Evolutionary conservation across 2,113 vertebrate genomes (phyloP).

Genomic region (Hyaena hyaena): DNA sequence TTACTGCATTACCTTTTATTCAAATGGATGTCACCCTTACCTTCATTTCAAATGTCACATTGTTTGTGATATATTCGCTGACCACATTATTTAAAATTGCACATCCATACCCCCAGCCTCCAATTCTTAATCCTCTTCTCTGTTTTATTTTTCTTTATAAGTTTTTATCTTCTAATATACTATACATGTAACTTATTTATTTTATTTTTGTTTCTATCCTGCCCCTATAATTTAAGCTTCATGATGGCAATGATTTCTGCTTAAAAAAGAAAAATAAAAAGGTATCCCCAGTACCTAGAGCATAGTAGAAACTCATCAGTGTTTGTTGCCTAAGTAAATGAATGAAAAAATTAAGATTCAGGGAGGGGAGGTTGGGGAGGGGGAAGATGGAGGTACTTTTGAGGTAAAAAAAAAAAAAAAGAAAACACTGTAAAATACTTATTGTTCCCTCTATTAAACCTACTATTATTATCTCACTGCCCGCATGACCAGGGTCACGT

Average conservation of each 20-base stretch:
- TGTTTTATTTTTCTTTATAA: neutral
- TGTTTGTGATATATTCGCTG: neutral
- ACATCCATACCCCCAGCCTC: neutral
- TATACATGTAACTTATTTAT: neutral
- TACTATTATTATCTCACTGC: neutral
- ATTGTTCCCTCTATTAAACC: neutral
- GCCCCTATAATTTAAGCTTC: neutral
- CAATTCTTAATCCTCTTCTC: neutral
- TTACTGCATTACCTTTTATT: neutral
- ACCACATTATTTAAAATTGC: neutral
- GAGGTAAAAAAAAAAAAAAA: neutral
- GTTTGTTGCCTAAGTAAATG: neutral
- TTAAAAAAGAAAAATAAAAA: neutral
- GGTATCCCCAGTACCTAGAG: neutral
- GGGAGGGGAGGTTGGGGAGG: accelerated
- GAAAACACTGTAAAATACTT: neutral
- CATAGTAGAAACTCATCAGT: neutral
- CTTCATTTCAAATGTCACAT: neutral
- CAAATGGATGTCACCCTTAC: neutral
- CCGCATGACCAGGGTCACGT: neutral
- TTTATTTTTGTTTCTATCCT: neutral
- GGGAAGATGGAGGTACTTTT: neutral
- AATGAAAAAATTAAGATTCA: neutral
- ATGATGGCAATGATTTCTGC: neutral
- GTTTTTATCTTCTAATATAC: neutral